Evolutionary conservation across 2,113 vertebrate genomes (phyloP), one percentile per base, ranked within the genome.

Genomic region (Paramisgurnus dabryanus): DNA sequence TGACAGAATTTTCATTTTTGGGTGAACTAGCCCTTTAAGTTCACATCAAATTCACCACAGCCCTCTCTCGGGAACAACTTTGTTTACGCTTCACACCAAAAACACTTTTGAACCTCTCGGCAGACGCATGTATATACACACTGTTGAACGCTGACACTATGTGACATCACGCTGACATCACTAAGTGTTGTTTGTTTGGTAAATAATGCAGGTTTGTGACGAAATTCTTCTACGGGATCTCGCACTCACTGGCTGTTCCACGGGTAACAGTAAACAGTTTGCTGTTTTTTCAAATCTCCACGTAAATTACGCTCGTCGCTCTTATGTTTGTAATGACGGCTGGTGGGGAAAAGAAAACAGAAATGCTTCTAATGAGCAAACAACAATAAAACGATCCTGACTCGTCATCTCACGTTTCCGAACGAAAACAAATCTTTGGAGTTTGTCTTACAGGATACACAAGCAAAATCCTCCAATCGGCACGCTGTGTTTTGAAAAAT

Each of bases 151-250:
- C 73, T 82, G 82, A 82, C 81, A 90, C 27, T 34, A 34, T 34
- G 27, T 34, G 27, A 34, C 27, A 34, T 34, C 27, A 34, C 27
- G 27, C 27, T 34, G 27, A 34, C 89, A 92, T 91, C 88, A 90
- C 88, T 85, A 82, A 85, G 87, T 88, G 85, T 80, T 86, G 70
- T 78, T 72, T 87, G 87, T 93, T 90, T 88, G 75, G 85, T 87
- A 86, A 91, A 90, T 83, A 88, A 85, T 79, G 83, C 82, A 84
- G 69, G 83, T 86, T 76, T 66, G 82, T 85, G 86, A 84, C 85
- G 83, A 53, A 63, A 73, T 60, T 65, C 65, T 67, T 70, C 70
- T 69, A 63, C 45, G 18, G 55, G 17, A 17, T 7, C 70, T 22
- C 63, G 7, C 15, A 55, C 66, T 41, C 4, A 65, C 80, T 78